These are phyloP conservation scores for Butorides virescens DNA, from an alignment of 2,113 vertebrate species.

Conservation along the genomic window DNA sequence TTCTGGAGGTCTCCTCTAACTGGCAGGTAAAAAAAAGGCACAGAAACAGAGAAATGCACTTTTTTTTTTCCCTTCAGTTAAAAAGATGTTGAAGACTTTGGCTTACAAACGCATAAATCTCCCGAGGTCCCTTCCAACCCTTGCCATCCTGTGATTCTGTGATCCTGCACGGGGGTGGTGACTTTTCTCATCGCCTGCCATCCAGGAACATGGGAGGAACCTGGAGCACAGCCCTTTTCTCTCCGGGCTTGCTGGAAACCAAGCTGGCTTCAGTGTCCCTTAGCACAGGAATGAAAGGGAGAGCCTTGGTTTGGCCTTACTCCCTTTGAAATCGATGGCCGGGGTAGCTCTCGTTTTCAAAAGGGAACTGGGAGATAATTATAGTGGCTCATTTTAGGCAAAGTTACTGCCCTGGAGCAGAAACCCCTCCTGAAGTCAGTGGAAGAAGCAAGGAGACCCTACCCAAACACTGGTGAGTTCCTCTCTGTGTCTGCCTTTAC, in stretches of 20 bases:
- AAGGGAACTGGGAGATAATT: not conserved
- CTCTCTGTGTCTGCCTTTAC: not conserved
- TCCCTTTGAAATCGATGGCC: not conserved
- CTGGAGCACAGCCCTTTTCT: not conserved
- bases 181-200: accelerated
- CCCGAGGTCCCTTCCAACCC: no score
- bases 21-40: not conserved
- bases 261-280: not conserved
- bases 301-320: not conserved
- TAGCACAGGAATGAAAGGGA: not conserved
- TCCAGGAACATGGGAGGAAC: no score
- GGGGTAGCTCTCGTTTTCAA: not conserved
- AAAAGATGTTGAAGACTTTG: no score
- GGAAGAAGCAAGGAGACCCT: not conserved
- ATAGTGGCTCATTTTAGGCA: not conserved
- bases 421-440: not conserved
- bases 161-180: not conserved
- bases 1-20: not conserved
- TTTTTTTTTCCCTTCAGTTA: not conserved
- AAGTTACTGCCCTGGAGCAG: not conserved
- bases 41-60: not conserved
- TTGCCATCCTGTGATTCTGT: no score
- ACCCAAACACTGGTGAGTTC: not conserved
- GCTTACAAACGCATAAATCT: accelerated
- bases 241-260: not conserved